A percentile compares a stretch with the other conserved stretches of the same genome.
Evolutionary conservation across 2,888 invertebrate species (phyloP).

Genomic region (Morinoia aosen): DNA sequence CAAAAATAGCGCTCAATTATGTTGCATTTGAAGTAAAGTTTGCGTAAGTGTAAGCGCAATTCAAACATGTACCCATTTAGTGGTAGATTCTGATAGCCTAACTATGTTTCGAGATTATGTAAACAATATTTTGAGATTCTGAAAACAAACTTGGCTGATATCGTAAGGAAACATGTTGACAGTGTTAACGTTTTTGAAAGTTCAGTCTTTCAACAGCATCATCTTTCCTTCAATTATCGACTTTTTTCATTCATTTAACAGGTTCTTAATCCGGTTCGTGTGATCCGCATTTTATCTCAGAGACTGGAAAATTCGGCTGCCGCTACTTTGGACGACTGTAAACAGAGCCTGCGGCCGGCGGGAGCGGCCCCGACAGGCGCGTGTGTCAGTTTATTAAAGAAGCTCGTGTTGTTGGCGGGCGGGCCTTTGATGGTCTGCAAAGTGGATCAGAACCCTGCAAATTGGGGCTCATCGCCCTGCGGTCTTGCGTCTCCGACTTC

Average conservation of each 20-base stretch:
- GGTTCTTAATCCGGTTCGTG: not conserved
- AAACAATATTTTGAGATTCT: too few relatives aligned
- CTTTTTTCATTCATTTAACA: not conserved
- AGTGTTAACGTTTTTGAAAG: not conserved
- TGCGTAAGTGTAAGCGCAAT: too few relatives aligned
- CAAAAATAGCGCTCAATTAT: too few relatives aligned
- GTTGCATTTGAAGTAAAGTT: too few relatives aligned
- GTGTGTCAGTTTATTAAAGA: slow-evolving; percentile 18
- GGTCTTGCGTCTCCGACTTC: not conserved
- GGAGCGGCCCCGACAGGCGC: not conserved
- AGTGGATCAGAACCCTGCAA: slow-evolving; percentile 30
- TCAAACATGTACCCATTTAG: too few relatives aligned
- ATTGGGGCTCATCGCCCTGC: slow-evolving; percentile 22
- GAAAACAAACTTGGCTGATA: not conserved
- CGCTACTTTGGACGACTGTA: not conserved
- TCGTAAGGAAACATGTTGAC: not conserved
- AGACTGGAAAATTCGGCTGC: not conserved
- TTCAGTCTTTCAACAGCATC: not conserved
- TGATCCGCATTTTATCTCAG: not conserved
- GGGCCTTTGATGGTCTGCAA: slow-evolving; percentile 32
- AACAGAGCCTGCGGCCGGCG: not conserved
- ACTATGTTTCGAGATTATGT: too few relatives aligned
- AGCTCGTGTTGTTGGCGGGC: slow-evolving; percentile 26
- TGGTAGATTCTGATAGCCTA: too few relatives aligned
- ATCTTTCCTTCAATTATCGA: not conserved